Conservation (phyloP, 2,797 vertebrate species). For the Mastacembelus armatus region DNA sequence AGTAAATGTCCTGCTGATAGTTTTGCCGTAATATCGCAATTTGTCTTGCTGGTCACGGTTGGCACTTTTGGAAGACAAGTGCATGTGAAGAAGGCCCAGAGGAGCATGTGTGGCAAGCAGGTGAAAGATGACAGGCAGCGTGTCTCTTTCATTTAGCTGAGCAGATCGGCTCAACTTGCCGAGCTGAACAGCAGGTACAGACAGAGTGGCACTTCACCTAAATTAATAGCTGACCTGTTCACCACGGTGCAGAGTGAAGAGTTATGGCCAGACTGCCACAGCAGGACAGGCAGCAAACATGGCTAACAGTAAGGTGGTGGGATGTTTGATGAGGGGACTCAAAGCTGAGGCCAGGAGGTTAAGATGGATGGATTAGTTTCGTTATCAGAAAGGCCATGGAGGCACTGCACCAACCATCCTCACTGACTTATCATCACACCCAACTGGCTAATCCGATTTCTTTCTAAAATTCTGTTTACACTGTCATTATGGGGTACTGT, state of each 20-base stretch:
- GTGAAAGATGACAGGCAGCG: constrained; percentile 77
- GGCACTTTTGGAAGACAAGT: constrained; percentile 77
- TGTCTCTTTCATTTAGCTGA: constrained; percentile 52
- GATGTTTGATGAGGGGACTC: constrained; percentile 77
- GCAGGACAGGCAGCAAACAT: constrained; percentile 66
- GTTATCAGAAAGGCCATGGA: constrained; percentile 69
- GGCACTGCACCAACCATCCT: constrained; percentile 48
- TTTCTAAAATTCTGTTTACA: too few species aligned
- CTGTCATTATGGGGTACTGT: too few species aligned
- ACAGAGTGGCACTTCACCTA: constrained; percentile 72
- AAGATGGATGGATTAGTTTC: constrained; percentile 77
- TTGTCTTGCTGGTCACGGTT: constrained; percentile 70
- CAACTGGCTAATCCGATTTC: constrained; percentile 68
- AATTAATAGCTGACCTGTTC: constrained; percentile 77
- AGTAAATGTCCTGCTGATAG: constrained; percentile 75
- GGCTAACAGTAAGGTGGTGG: constrained; percentile 66
- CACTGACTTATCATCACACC: constrained; percentile 67
- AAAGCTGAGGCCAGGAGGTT: constrained; percentile 67
- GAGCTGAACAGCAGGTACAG: constrained; percentile 71
- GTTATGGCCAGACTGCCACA: constrained; percentile 57
- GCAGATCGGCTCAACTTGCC: constrained; percentile 41
- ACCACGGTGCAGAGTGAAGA: constrained; percentile 61
- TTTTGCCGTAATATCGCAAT: constrained; percentile 77
- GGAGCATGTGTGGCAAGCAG: constrained; percentile 67
- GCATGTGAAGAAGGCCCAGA: constrained; percentile 65